phyloP scores from a whole-genome alignment of 2,113 vertebrate genomes.

The Lagenorhynchus albirostris region DNA sequence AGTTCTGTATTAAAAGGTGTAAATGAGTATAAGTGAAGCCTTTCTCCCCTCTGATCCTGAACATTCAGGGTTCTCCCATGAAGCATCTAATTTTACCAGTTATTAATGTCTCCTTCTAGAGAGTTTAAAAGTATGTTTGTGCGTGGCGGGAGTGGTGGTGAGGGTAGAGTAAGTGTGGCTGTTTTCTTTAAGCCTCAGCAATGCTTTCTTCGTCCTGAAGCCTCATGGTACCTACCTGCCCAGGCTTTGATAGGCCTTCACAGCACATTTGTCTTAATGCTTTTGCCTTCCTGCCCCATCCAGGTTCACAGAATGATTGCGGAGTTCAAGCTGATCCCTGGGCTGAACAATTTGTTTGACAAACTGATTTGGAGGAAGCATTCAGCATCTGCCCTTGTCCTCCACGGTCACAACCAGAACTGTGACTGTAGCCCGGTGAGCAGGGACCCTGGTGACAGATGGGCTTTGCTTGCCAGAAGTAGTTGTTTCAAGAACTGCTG shows the following conservation, averaged over 20 bases:
- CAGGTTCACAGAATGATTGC: constrained; percentile 99
- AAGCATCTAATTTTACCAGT: not conserved
- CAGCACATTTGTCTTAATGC: not conserved
- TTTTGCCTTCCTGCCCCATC: constrained; percentile 23
- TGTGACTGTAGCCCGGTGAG: constrained; percentile 98
- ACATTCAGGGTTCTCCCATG: not conserved
- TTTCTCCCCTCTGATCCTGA: not conserved
- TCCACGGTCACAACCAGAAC: constrained; percentile 98
- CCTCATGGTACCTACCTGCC: accelerated
- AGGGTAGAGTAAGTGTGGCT: not conserved
- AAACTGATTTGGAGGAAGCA: constrained; percentile 99
- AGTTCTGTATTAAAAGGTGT: not conserved
- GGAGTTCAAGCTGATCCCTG: constrained; percentile 96
- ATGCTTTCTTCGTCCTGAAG: not conserved
- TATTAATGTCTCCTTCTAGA: not conserved
- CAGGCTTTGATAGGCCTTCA: not conserved
- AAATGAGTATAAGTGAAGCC: not conserved
- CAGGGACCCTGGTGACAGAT: not conserved
- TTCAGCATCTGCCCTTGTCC: constrained; percentile 90
- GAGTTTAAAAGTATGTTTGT: not conserved
- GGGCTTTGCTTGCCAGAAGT: not conserved
- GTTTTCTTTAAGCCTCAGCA: not conserved
- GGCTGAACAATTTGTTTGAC: constrained; percentile 98
- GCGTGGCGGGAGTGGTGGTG: not conserved
- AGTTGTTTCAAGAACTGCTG: not conserved